phyloP scores from a whole-genome alignment of 2,888 invertebrate genomes.

The Andrena flavipes region DNA sequence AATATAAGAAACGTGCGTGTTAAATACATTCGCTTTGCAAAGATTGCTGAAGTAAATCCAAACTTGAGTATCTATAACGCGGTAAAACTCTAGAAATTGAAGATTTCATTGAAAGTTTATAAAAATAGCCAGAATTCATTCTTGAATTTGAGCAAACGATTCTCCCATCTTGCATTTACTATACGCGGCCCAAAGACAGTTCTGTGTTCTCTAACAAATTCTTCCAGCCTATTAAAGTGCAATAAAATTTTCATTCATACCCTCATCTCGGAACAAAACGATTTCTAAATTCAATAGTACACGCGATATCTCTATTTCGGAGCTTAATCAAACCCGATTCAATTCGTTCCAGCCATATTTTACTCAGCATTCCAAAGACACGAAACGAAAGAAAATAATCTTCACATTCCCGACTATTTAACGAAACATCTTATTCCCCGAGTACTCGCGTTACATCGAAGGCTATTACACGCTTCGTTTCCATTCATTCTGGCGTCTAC shows the following conservation, averaged over 20 bases:
- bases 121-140: neutral
- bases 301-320: neutral
- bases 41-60: too few species aligned
- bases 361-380: neutral
- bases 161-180: neutral
- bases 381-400: neutral
- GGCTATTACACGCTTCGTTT: neutral
- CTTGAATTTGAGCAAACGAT: neutral
- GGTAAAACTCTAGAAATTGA: too few species aligned
- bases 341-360: neutral
- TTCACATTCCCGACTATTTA: neutral
- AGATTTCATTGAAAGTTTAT: too few species aligned
- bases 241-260: neutral
- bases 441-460: neutral
- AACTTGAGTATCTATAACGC: too few species aligned
- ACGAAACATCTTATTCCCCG: neutral
- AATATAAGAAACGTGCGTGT: too few species aligned
- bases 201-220: neutral
- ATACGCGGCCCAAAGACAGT: neutral
- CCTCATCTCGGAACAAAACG: neutral
- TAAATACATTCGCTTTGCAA: too few species aligned
- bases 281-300: neutral
- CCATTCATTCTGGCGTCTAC: constrained; percentile 1
- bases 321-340: neutral
- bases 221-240: neutral